Percentiles rank a stretch among this genome's conserved stretches.
Conservation (phyloP, 2,113 vertebrate species). For the Gambusia affinis region DNA sequence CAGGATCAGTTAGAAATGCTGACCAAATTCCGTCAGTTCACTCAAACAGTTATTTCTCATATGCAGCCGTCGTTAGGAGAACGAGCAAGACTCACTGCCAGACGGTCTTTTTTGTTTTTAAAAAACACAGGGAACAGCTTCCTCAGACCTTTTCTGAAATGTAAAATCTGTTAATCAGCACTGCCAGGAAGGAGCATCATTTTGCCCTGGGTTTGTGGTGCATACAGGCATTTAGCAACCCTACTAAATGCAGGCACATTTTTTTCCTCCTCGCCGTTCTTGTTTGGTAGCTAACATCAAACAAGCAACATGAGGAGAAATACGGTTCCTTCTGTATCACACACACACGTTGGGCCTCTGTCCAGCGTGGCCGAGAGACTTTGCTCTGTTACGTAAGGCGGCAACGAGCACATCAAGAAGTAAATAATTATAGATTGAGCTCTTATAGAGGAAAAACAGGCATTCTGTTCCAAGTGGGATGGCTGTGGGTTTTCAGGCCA, state of each 20-base stretch:
- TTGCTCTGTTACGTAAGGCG: neutral
- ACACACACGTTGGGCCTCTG: neutral
- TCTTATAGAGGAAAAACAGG: neutral
- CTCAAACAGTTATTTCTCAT: neutral
- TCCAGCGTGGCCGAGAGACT: neutral
- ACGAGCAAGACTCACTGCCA: neutral
- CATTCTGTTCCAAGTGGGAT: neutral
- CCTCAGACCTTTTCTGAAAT: neutral
- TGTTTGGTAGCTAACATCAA: neutral
- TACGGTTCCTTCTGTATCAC: neutral
- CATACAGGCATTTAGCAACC: neutral
- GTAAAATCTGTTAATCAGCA: neutral
- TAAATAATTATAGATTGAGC: constrained; percentile 9
- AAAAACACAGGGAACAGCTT: neutral
- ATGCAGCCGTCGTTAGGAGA: neutral
- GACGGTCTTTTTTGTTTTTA: neutral
- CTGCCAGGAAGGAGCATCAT: too few species aligned
- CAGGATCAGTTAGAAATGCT: neutral
- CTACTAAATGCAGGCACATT: too few species aligned
- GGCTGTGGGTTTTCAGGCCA: neutral
- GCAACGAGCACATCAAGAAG: neutral
- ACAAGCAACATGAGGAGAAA: neutral
- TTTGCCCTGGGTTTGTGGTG: neutral
- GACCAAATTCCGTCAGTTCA: constrained; percentile 4
- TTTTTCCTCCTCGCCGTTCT: neutral